Evolutionary conservation across 2,888 invertebrate species (phyloP).

Genomic region (Rotaria magnacalcarata): DNA sequence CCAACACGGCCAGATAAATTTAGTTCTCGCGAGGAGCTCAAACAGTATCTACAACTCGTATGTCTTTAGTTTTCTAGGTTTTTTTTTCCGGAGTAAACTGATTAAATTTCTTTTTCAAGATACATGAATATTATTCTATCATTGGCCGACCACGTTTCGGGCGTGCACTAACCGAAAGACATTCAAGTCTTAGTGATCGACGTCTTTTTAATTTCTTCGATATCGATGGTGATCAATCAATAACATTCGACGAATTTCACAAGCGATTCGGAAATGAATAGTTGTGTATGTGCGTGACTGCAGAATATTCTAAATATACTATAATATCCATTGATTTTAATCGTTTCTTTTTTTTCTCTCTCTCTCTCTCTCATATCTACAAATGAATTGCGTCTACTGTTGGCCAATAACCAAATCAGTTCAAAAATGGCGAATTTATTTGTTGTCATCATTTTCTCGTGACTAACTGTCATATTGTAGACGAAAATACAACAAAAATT

Average conservation of each 20-base stretch:
- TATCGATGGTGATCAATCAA: not conserved
- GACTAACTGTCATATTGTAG: not conserved
- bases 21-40: slow-evolving; percentile 37
- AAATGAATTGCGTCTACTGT: not conserved
- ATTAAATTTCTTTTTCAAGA: not conserved
- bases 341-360: no score
- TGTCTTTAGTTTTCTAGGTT: not conserved
- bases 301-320: no score
- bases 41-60: slow-evolving; percentile 37
- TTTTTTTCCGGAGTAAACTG: no score
- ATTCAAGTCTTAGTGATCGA: not conserved
- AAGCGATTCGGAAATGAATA: not conserved
- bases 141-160: slow-evolving; percentile 46
- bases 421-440: not conserved
- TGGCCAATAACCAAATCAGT: not conserved
- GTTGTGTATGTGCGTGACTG: not conserved
- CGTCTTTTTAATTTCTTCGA: not conserved
- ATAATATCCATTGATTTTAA: no score
- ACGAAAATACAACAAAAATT: not conserved
- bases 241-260: not conserved
- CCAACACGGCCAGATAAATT: slow-evolving; percentile 43
- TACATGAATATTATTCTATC: slow-evolving; percentile 45
- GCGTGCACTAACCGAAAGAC: not conserved
- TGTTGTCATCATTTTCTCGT: not conserved
- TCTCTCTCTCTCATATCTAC: no score